Evolutionary conservation across 2,888 invertebrate genomes (phyloP).

Genomic region (Drosophila multiciliata): DNA sequence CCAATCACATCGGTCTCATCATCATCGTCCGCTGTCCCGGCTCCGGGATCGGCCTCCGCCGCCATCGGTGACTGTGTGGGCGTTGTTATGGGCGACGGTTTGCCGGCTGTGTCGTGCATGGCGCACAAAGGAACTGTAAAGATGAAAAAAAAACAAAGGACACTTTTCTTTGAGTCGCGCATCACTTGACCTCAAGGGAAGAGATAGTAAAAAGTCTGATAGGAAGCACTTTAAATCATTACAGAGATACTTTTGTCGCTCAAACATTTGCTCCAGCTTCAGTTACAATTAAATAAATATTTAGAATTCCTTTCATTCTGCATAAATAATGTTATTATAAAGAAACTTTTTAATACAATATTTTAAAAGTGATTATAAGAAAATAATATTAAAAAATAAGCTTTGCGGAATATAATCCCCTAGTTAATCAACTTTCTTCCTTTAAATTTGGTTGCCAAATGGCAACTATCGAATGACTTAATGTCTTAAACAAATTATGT

Average conservation of each 20-base stretch:
- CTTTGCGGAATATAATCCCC: neutral
- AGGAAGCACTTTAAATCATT: neutral
- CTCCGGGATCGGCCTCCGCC: constrained; percentile 41
- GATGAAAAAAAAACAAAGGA: neutral
- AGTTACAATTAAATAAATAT: no score
- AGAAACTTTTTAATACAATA: neutral
- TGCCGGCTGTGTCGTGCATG: constrained; percentile 81
- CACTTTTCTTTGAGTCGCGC: neutral
- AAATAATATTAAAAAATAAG: neutral
- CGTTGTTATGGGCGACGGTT: constrained; percentile 78
- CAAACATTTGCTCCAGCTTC: no score
- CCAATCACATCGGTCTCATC: constrained; percentile 89
- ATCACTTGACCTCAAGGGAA: neutral
- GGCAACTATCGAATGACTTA: neutral
- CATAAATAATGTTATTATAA: neutral
- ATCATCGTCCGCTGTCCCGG: constrained; percentile 65
- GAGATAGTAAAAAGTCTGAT: neutral
- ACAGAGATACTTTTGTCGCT: neutral
- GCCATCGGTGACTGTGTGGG: constrained; percentile 61
- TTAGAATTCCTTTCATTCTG: neutral
- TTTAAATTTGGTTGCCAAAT: neutral
- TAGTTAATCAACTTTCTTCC: neutral
- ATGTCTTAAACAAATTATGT: neutral
- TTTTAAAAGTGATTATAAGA: neutral
- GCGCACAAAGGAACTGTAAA: constrained; percentile 80